Evolutionary conservation across 2,797 vertebrate species (phyloP).

Genomic region (Esox lucius): DNA sequence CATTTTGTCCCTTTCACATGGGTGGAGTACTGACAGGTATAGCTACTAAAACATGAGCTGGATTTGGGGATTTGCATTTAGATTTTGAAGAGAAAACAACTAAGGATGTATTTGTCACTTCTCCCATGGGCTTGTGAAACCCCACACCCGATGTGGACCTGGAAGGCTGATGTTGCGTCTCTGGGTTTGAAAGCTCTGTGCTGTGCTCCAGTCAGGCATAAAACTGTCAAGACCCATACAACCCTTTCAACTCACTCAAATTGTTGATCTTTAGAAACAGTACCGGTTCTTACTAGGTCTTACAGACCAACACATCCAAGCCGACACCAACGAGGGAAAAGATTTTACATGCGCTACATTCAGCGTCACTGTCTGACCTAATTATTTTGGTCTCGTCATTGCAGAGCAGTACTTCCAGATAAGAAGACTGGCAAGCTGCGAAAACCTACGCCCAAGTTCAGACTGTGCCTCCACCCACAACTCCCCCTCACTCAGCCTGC

Average conservation of each 20-base stretch:
- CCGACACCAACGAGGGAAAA: conserved; percentile 44
- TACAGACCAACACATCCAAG: conserved; percentile 51
- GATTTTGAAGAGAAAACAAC: too few relatives aligned
- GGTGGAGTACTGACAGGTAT: too few relatives aligned
- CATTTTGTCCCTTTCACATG: too few relatives aligned
- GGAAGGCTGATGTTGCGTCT: too few relatives aligned
- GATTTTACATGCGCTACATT: conserved; percentile 58
- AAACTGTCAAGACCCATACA: conserved; percentile 55
- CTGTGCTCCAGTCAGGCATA: conserved; percentile 39
- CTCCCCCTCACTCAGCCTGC: conserved; percentile 49
- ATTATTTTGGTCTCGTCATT: conserved; percentile 73
- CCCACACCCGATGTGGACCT: too few relatives aligned
- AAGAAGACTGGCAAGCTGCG: conserved; percentile 71
- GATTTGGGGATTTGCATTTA: too few relatives aligned
- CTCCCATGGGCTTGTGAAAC: too few relatives aligned
- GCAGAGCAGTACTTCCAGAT: conserved; percentile 67
- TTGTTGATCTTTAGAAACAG: conserved; percentile 57
- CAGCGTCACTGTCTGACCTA: conserved; percentile 71
- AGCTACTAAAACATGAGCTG: too few relatives aligned
- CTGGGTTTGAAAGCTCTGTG: too few relatives aligned
- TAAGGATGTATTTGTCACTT: too few relatives aligned
- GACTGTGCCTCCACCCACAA: conserved; percentile 46
- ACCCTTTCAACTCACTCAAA: conserved; percentile 25
- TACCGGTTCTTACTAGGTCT: conserved; percentile 45
- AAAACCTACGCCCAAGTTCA: conserved; percentile 63